Percentiles rank a stretch among this genome's conserved stretches.
Evolutionary conservation across 2,888 invertebrate species (phyloP).

Genomic region (Andricus quercusramuli): DNA sequence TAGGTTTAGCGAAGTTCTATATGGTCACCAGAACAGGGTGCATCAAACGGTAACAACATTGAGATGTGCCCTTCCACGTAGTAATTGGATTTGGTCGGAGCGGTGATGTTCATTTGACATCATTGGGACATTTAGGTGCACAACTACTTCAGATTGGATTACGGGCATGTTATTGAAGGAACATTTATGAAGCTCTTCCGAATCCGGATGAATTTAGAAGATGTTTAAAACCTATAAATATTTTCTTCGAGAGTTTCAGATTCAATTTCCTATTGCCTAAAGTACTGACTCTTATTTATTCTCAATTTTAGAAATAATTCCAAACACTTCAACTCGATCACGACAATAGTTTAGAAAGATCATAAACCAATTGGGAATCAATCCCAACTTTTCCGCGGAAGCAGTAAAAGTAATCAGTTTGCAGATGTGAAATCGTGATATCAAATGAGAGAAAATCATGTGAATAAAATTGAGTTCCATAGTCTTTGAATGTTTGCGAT

Average conservation of each 20-base stretch:
- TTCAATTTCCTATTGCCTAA: background rate
- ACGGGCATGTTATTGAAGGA: slow-evolving; percentile 68
- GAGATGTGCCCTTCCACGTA: slow-evolving; percentile 54
- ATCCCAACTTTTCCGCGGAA: background rate
- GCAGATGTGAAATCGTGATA: background rate
- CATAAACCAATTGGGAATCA: no score
- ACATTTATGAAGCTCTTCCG: slow-evolving; percentile 47
- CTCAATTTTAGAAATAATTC: no score
- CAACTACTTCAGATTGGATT: slow-evolving; percentile 66
- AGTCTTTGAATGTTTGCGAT: slow-evolving; percentile 25
- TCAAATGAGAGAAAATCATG: slow-evolving; percentile 18
- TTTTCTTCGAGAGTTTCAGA: background rate
- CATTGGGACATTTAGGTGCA: slow-evolving; percentile 70
- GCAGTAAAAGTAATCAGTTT: background rate
- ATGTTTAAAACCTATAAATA: background rate
- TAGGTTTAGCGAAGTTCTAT: slow-evolving; percentile 68
- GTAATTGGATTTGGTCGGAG: slow-evolving; percentile 74
- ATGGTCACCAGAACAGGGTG: slow-evolving; percentile 53
- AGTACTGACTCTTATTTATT: background rate
- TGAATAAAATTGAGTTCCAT: slow-evolving; percentile 17
- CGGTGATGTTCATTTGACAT: slow-evolving; percentile 77
- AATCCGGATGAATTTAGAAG: background rate
- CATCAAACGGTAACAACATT: slow-evolving; percentile 59
- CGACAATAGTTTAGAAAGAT: no score
- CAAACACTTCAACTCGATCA: no score